Evolutionary conservation across 64 coral and sea anemone species (phyloP).

Genomic region (Montipora foliosa): DNA sequence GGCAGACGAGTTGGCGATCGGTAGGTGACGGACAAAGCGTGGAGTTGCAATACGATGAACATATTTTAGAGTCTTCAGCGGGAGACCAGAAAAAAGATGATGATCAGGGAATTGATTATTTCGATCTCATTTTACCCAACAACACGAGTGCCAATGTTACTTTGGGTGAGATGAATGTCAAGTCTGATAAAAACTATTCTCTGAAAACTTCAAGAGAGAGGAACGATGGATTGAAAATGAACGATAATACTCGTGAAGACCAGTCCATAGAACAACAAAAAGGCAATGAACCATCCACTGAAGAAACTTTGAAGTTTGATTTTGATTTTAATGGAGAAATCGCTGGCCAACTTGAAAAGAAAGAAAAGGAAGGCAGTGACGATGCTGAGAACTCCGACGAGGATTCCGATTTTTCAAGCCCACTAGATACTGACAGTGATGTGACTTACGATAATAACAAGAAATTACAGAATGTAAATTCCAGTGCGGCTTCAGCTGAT

Average conservation of each 20-base stretch:
- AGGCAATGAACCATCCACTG: background rate
- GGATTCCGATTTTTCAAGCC: slow-evolving; percentile 21
- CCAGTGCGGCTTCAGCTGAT: background rate
- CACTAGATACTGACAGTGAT: slow-evolving; percentile 53
- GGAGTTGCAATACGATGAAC: slow-evolving; percentile 13
- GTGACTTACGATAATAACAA: background rate
- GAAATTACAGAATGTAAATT: background rate
- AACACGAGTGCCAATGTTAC: background rate
- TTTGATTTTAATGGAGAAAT: background rate
- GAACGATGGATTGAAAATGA: background rate
- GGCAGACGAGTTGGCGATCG: slow-evolving; percentile 2
- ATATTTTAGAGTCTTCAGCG: background rate
- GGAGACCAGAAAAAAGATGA: background rate
- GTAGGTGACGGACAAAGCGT: slow-evolving; percentile 63
- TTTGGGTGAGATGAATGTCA: background rate
- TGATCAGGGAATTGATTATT: background rate
- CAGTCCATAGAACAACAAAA: background rate
- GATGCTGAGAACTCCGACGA: slow-evolving; percentile 33
- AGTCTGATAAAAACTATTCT: background rate
- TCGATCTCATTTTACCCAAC: background rate
- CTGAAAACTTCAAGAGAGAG: background rate
- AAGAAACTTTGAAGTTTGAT: slow-evolving; percentile 5
- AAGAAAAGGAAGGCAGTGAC: slow-evolving; percentile 14
- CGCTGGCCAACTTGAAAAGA: slow-evolving; percentile 8
- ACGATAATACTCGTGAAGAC: background rate